phyloP scores from a whole-genome alignment of 2,888 invertebrate genomes.

The Leptopilina drosophilae region DNA sequence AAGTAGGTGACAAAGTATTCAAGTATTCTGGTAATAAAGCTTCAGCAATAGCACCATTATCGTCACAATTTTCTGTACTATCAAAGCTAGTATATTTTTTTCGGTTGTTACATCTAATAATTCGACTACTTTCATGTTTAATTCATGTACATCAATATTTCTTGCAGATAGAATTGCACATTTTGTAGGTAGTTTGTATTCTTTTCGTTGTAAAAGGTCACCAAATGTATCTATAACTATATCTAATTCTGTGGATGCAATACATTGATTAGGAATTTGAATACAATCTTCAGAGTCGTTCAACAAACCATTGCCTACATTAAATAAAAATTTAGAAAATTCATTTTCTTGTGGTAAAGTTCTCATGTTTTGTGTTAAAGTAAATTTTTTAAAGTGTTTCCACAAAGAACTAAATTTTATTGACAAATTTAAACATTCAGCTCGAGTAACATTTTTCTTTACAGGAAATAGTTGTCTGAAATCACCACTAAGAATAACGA shows the following conservation, averaged over 20 bases:
- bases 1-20: conserved; percentile 38
- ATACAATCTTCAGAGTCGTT: conserved; percentile 42
- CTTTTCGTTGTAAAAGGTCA: conserved; percentile 43
- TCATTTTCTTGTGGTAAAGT: conserved; percentile 42
- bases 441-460: conserved; percentile 40
- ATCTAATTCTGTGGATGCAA: conserved; percentile 44
- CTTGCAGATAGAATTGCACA: conserved; percentile 36
- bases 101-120: background rate
- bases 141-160: conserved; percentile 22
- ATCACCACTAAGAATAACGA: conserved; percentile 43
- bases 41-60: conserved; percentile 38
- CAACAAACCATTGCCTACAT: conserved; percentile 45
- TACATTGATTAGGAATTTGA: conserved; percentile 44
- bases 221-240: conserved; percentile 52
- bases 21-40: conserved; percentile 45
- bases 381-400: conserved; percentile 17
- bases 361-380: conserved; percentile 44
- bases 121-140: conserved; percentile 16
- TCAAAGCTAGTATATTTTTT: conserved; percentile 41
- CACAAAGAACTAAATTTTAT: conserved; percentile 40
- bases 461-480: conserved; percentile 45
- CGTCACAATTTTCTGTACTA: conserved; percentile 34
- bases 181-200: conserved; percentile 47
- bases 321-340: conserved; percentile 48
- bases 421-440: conserved; percentile 47